phyloP scores from a whole-genome alignment of 2,797 vertebrate species.

The Phoxinus dragarum region DNA sequence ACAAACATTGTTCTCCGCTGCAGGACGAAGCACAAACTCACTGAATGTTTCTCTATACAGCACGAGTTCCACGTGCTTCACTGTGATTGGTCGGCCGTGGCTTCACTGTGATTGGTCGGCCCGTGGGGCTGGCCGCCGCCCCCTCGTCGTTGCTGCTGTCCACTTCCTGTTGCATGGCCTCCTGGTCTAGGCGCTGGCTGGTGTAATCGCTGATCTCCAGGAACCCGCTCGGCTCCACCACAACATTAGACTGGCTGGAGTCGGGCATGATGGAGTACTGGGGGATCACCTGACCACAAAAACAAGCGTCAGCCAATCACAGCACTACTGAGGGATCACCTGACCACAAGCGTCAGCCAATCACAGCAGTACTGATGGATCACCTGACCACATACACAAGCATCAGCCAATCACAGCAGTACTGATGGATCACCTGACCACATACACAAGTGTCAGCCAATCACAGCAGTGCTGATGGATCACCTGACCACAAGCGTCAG shows the following conservation, averaged over 20 bases:
- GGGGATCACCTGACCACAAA: constrained; percentile 86
- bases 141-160: constrained; percentile 88
- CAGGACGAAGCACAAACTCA: neutral
- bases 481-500: no score
- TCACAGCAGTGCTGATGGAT: no score
- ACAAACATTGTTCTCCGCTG: neutral
- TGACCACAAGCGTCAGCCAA: no score
- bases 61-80: neutral
- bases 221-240: constrained; percentile 98
- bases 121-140: constrained; percentile 78
- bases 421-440: no score
- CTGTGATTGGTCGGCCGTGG: neutral
- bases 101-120: constrained; percentile 79
- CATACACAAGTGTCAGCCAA: no score
- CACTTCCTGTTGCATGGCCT: constrained; percentile 92
- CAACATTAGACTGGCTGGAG: constrained; percentile 95
- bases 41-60: constrained; percentile 11
- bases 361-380: no score
- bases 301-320: neutral
- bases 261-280: constrained; percentile 97
- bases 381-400: no score
- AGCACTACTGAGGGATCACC: no score
- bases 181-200: constrained; percentile 95
- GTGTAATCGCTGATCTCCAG: constrained; percentile 98
- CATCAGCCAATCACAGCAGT: no score